Conservation (phyloP, 2,888 invertebrate species). For the Bimastos eiseni region DNA sequence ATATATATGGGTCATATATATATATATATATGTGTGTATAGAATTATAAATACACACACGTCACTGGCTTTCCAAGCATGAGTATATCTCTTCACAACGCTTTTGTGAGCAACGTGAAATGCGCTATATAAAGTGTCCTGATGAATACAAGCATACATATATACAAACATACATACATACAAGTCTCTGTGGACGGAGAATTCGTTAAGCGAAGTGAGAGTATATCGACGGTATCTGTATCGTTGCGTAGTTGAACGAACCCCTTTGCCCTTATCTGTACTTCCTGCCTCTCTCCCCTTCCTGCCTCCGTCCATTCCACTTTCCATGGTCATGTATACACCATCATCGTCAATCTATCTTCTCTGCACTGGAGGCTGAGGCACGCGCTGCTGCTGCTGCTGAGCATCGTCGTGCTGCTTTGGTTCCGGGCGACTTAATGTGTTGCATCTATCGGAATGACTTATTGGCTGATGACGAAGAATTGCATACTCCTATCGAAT, state of each 20-base stretch:
- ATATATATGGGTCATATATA: too few relatives aligned
- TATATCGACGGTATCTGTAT: neutral
- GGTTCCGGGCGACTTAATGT: neutral
- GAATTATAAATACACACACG: too few relatives aligned
- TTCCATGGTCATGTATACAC: neutral
- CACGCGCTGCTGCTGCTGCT: neutral
- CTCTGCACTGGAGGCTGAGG: neutral
- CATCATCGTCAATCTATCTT: neutral
- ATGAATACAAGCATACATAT: neutral
- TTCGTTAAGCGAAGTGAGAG: neutral
- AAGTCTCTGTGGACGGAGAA: neutral
- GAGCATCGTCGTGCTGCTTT: too few relatives aligned
- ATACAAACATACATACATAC: conserved; percentile 26
- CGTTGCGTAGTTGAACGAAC: neutral
- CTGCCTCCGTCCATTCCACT: conserved; percentile 2
- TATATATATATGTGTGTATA: too few relatives aligned
- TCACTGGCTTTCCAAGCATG: too few relatives aligned
- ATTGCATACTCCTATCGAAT: too few relatives aligned
- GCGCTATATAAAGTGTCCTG: too few relatives aligned
- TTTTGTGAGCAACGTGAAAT: neutral
- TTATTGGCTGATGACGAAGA: too few relatives aligned
- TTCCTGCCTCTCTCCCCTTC: neutral
- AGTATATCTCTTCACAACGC: too few relatives aligned
- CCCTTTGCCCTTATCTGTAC: neutral
- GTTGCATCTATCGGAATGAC: too few relatives aligned